Conservation (phyloP, 2,113 vertebrate species). For the Spilogale gracilis region DNA sequence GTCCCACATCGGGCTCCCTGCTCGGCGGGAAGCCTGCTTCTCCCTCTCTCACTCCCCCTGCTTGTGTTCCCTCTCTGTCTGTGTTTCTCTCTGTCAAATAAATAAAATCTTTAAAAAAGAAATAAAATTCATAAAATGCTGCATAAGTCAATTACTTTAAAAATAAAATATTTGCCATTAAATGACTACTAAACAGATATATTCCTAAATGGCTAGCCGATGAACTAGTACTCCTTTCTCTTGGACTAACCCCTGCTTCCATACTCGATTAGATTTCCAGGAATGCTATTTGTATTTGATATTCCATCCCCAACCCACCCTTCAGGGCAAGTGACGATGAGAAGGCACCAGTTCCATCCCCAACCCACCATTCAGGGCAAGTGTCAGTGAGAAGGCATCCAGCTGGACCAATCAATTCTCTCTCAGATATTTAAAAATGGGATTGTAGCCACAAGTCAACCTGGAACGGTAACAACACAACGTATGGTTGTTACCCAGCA, state of each 20-base stretch:
- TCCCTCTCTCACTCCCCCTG: too few species aligned
- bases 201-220: not conserved
- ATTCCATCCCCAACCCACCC: not conserved
- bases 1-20: too few species aligned
- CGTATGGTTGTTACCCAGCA: not conserved
- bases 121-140: not conserved
- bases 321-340: not conserved
- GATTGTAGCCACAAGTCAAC: not conserved
- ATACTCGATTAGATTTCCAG: not conserved
- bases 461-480: not conserved
- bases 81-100: not conserved
- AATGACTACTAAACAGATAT: not conserved
- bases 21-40: too few species aligned
- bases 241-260: not conserved
- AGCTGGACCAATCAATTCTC: not conserved
- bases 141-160: not conserved
- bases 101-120: not conserved
- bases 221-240: not conserved
- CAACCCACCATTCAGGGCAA: not conserved
- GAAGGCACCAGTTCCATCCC: not conserved
- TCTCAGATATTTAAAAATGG: not conserved
- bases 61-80: too few species aligned
- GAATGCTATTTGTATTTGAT: not conserved
- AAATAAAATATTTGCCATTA: slow-evolving; percentile 4
- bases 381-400: not conserved